phyloP scores from a whole-genome alignment of 2,888 invertebrate species.

The Aphodius sticticus region DNA sequence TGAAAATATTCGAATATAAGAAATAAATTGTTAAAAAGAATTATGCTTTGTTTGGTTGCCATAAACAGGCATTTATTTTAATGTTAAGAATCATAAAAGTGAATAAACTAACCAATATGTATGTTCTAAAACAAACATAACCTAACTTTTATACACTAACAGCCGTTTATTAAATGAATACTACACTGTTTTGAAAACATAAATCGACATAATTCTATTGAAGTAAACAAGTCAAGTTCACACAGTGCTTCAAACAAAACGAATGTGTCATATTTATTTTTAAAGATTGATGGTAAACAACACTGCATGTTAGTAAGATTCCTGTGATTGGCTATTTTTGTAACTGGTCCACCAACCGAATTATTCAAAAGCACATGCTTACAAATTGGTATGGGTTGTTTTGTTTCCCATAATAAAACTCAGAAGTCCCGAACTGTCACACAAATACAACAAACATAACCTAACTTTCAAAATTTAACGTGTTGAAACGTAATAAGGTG shows the following conservation, averaged over 20 bases:
- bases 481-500: no score
- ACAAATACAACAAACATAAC: background rate
- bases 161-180: background rate
- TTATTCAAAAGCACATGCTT: background rate
- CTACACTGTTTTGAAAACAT: background rate
- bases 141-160: background rate
- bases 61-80: no score
- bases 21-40: no score
- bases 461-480: background rate
- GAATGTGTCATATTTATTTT: background rate
- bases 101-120: no score
- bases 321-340: background rate
- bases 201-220: background rate
- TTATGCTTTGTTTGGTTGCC: no score
- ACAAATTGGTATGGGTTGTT: background rate
- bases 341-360: background rate
- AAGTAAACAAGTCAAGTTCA: background rate
- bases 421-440: background rate
- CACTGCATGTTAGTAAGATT: background rate
- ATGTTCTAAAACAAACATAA: no score
- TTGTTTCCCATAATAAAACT: background rate
- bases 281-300: background rate
- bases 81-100: no score
- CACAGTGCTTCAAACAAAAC: background rate
- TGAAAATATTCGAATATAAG: no score